phyloP scores from a whole-genome alignment of 2,113 vertebrate species.

The Brachyhypopomus occidentalis region DNA sequence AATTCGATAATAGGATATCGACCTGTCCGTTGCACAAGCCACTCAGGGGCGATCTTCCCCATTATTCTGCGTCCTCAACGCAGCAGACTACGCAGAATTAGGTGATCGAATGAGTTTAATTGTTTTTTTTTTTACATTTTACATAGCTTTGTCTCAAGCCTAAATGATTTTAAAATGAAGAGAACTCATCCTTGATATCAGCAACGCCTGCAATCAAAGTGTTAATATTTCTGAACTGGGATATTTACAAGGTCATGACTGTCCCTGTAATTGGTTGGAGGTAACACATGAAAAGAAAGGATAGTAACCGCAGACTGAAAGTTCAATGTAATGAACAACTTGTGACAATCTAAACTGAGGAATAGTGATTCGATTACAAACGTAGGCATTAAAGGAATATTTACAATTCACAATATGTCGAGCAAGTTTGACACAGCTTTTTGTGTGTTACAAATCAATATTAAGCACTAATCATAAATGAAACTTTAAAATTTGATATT shows the following conservation, averaged over 20 bases:
- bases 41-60: constrained; percentile 79
- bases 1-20: constrained; percentile 93
- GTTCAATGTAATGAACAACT: background rate
- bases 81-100: constrained; percentile 85
- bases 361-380: too few species aligned
- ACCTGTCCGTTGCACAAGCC: constrained; percentile 79
- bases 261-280: constrained; percentile 1
- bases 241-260: constrained; percentile 21
- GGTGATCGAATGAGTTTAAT: constrained; percentile 89
- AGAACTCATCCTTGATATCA: background rate
- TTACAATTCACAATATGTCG: too few species aligned
- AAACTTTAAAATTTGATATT: too few species aligned
- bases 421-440: too few species aligned
- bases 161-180: constrained; percentile 25
- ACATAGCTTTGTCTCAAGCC: constrained; percentile 40
- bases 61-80: constrained; percentile 82
- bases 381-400: too few species aligned
- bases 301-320: constrained; percentile 26
- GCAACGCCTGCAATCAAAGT: background rate
- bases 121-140: constrained; percentile 73
- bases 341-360: too few species aligned
- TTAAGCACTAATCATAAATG: too few species aligned
- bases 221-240: background rate
- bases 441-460: too few species aligned
- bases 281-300: background rate